Base-by-base conservation (phyloP, 2,888 invertebrate genomes). In the Oligia strigilis region DNA sequence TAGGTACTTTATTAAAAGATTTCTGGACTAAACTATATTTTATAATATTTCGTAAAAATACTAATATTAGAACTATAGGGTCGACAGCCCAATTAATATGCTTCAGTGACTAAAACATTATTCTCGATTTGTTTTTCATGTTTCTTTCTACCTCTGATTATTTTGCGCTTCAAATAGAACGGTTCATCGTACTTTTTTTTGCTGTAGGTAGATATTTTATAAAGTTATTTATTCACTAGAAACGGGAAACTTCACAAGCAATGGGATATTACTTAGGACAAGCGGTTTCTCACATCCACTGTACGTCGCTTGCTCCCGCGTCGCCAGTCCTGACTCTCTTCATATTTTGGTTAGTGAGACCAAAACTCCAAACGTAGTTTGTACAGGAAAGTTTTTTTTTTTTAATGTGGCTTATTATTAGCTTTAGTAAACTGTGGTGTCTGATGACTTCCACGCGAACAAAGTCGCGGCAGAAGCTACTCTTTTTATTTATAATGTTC, bases 51-150 rank as follows among this genome's bases (percentile, higher is more conserved):
- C 19, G 5, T 62, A 64, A 55, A 67, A 8, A 67, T 62, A 55
- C 43, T 77, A 77, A 72, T 77, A 72, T 72, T 83, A 77, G 72
- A 73, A 55, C 23, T 40, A 58, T 66, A 66, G 46, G 77, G 75
- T 83, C 77, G 36, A 70, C 46, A 46, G 19, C 75, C 83, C 9
- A 4, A 14, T 66, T 52, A 70, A 29, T 29, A 29, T 29, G 29
- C 29, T 64, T 69, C 72, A 72, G 43, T 9, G 43, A 29, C 36
- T 70, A 14, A 36, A 62, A 82, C 69, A 62, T 64, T 46, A 13
- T 40, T 19, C 9, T 60, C 0, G 14, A n/a, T 36, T 43, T 65
- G 6, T 46, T 65, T 72, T 46, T 40, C 2, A n/a, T 17, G 49
- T 80, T 55, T 62, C 6, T 40, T 55, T 62, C 4, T 40, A n/a